Conservation (phyloP, 2,797 vertebrate species). For the Cuculus canorus region DNA sequence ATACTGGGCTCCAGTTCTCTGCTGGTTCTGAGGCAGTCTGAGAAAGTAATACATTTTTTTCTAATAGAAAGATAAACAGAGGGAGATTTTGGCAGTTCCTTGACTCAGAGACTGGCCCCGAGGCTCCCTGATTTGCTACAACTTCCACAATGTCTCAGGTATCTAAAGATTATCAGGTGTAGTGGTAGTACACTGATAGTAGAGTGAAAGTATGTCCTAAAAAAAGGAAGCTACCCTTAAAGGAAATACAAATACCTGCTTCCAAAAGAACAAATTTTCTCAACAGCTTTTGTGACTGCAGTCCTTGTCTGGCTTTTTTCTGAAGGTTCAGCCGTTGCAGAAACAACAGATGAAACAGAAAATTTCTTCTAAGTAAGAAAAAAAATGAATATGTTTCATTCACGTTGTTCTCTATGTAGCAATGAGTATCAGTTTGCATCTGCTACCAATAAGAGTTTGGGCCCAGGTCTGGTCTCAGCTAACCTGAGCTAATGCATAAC, state of each 20-base stretch:
- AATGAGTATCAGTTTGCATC: background rate
- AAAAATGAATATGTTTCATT: background rate
- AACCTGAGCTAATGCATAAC: background rate
- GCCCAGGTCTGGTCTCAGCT: background rate
- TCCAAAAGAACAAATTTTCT: conserved; percentile 83
- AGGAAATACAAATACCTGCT: conserved; percentile 78
- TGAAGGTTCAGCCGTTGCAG: background rate
- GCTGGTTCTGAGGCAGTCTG: background rate
- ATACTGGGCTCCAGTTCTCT: background rate
- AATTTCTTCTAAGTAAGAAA: background rate
- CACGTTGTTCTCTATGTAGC: background rate
- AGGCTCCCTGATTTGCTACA: background rate
- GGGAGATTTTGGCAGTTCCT: background rate
- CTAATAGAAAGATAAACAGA: background rate
- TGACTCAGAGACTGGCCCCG: background rate
- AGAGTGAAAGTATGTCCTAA: background rate
- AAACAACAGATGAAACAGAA: background rate
- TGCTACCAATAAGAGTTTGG: background rate
- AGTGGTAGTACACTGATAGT: background rate
- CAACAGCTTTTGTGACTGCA: conserved; percentile 78
- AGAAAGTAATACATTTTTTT: background rate
- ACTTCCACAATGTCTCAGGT: background rate
- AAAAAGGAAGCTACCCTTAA: background rate
- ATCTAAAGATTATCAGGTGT: background rate
- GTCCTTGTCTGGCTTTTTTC: conserved; percentile 65